Base-by-base conservation (phyloP, 1,140 invertebrate genomes). In the Drosophila saltans region DNA sequence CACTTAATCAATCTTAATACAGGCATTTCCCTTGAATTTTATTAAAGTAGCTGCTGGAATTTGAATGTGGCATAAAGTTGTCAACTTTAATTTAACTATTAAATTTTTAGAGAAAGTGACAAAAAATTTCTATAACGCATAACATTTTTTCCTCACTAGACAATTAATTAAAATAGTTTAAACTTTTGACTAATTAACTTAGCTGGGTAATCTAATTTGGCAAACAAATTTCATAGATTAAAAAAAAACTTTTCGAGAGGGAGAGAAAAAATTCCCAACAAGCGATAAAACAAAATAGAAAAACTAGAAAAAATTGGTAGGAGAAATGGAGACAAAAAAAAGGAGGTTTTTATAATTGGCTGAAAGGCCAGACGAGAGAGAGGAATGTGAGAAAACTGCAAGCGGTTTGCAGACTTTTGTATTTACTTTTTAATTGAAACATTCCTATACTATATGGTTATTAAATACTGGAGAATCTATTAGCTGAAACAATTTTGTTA, bases 1-100 rank as follows among this genome's bases (percentile, higher is more conserved):
- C 45, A 26, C 45, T 52, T 52, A 52, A 52, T 52, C 45, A 52
- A 52, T 52, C 45, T 52, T 52, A 52, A 52, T 52, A 52, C 45
- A 36, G 33, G 33, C 33, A 1, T 48, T 26, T 52, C 21, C 21
- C 45, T 52, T 52, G 8, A 52, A 52, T 52, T 52, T 52, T 26
- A 26, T 52, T 52, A 52, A 26, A 26, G 21, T 52, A 26, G 8
- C 45, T 52, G 21, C 45, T 52, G 21, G 3, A 52, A 52, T 52
- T 52, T 24, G 7, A 52, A 26, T 52, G 8, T 8, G 45, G 9
- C 45, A 52, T 52, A 9, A 26, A 52, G 45, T 52, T 52, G 45
- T 52, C 21, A 52, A 26, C 9, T 52, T 48, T 2, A 48, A 48
- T 24, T 8, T 16, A 3, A 16, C 28, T 3, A 30, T 30, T 3